phyloP scores from a whole-genome alignment of 2,888 invertebrate genomes.

The Oscheius sp. region DNA sequence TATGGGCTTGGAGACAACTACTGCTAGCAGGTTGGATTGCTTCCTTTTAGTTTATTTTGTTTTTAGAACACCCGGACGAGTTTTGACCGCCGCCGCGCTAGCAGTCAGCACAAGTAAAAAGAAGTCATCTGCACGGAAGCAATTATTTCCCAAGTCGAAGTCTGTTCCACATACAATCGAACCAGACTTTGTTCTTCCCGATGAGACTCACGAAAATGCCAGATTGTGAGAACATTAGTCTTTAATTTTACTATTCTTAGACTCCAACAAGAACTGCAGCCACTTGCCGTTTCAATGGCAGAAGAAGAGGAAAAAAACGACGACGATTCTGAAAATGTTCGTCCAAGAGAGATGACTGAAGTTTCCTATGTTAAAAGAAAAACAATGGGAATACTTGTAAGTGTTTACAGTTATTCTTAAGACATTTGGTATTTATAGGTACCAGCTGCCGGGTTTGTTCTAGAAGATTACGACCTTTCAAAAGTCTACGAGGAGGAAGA shows the following conservation, averaged over 20 bases:
- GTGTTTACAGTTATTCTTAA: neutral
- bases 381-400: constrained; percentile 14
- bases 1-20: constrained; percentile 4
- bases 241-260: neutral
- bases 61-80: neutral
- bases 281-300: neutral
- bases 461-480: constrained; percentile 24
- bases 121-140: constrained; percentile 3
- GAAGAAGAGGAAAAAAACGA: neutral
- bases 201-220: neutral
- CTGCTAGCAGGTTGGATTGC: neutral
- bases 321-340: constrained; percentile 16
- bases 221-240: neutral
- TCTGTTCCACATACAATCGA: neutral
- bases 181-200: neutral
- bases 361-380: neutral
- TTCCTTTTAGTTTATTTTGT: neutral
- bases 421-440: neutral
- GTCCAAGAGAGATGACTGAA: neutral
- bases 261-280: neutral
- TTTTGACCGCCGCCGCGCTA: neutral
- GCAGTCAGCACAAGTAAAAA: no score
- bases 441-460: constrained; percentile 20
- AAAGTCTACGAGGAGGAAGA: constrained; percentile 22
- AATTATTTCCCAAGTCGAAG: neutral